Percentiles rank a stretch among this genome's conserved stretches.
These are phyloP conservation scores for Luffia ferchaultella DNA, from an alignment of 2,888 invertebrate species.

Conservation along the genomic window DNA sequence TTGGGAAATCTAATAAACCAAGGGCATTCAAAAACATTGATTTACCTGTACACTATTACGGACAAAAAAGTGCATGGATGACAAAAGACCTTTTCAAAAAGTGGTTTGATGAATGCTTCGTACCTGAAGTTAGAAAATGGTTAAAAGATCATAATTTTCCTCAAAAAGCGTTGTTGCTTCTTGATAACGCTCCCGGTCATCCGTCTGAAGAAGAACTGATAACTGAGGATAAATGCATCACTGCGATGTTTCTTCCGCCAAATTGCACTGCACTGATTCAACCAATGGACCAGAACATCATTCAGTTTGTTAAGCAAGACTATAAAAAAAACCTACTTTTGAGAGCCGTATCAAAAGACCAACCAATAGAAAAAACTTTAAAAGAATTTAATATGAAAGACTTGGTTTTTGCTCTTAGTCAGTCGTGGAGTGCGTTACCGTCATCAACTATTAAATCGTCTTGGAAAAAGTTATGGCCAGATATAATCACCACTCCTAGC, in stretches of 20 bases:
- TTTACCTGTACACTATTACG: constrained; percentile 22
- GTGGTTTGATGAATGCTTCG: constrained; percentile 17
- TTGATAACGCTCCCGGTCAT: not conserved
- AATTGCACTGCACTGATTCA: not conserved
- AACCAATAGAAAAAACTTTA: too few relatives aligned
- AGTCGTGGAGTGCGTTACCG: too few relatives aligned
- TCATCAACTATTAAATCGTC: too few relatives aligned
- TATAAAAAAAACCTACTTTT: too few relatives aligned
- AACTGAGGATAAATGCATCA: not conserved
- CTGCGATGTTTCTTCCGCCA: not conserved
- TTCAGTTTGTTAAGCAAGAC: too few relatives aligned
- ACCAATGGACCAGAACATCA: not conserved
- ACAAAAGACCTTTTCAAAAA: constrained; percentile 17
- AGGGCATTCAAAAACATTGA: constrained; percentile 26
- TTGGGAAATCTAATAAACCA: constrained; percentile 8
- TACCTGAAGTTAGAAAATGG: constrained; percentile 17
- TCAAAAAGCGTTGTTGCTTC: too few relatives aligned
- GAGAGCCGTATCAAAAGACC: too few relatives aligned
- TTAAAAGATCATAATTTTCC: constrained; percentile 19
- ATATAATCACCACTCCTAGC: too few relatives aligned
- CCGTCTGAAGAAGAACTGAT: not conserved
- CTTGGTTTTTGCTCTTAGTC: too few relatives aligned
- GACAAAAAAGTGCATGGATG: constrained; percentile 23
- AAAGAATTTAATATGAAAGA: too few relatives aligned
- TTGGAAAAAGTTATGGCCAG: too few relatives aligned